phyloP scores from a whole-genome alignment of 2,113 vertebrate genomes.

The Perca schrenkii region DNA sequence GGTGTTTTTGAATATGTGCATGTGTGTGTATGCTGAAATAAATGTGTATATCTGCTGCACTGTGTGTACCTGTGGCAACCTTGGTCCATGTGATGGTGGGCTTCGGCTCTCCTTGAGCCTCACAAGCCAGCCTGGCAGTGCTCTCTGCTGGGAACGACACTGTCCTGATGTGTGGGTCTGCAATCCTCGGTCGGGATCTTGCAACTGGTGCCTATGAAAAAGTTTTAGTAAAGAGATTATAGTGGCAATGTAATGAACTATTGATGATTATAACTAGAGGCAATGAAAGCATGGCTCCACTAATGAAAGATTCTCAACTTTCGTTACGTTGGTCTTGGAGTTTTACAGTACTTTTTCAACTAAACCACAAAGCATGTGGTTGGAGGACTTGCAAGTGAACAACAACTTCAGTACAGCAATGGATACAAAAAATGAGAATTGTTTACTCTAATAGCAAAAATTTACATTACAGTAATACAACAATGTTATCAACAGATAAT shows the following conservation, averaged over 20 bases:
- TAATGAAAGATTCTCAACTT: slow-evolving; percentile 11
- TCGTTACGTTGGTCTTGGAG: neutral
- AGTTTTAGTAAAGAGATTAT: slow-evolving; percentile 1
- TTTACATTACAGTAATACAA: neutral
- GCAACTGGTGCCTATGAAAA: slow-evolving; percentile 64
- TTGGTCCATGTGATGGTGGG: slow-evolving; percentile 94
- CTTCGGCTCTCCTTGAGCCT: slow-evolving; percentile 88
- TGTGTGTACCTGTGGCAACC: slow-evolving; percentile 89
- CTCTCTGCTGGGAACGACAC: slow-evolving; percentile 85
- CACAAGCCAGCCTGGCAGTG: slow-evolving; percentile 87
- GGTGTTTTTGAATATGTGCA: neutral
- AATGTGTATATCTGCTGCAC: neutral
- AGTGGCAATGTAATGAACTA: neutral
- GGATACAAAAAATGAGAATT: neutral
- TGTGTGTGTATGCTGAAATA: neutral
- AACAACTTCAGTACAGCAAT: neutral
- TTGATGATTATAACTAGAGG: neutral
- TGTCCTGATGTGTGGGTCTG: slow-evolving; percentile 80
- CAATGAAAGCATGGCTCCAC: neutral
- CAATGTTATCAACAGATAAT: neutral
- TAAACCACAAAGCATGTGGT: neutral
- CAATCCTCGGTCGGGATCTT: slow-evolving; percentile 86
- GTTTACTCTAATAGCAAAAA: neutral
- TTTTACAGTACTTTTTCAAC: slow-evolving; percentile 10
- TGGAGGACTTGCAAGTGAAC: neutral